Evolutionary conservation across 1,140 invertebrate genomes (phyloP).

Genomic region (Mizuhopecten yessoensis): DNA sequence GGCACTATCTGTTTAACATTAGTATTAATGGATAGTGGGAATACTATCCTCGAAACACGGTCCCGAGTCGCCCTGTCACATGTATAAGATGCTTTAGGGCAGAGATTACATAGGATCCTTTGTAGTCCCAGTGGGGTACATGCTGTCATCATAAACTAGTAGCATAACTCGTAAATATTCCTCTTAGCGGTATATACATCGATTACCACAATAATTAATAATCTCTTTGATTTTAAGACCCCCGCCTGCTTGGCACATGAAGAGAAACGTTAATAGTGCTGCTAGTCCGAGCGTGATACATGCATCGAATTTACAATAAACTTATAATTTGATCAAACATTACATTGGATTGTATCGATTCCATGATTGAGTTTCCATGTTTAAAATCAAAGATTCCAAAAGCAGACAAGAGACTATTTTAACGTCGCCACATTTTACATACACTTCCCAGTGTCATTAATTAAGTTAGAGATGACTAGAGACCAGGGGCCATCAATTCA

Average conservation of each 20-base stretch:
- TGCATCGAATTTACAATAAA: slow-evolving; percentile 29
- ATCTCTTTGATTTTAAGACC: not conserved
- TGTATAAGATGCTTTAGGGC: not conserved
- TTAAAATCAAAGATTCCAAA: slow-evolving; percentile 16
- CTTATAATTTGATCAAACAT: not conserved
- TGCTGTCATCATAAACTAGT: not conserved
- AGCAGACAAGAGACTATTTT: not conserved
- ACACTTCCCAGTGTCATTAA: not conserved
- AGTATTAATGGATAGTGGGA: not conserved
- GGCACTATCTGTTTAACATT: not conserved
- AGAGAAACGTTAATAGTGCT: not conserved
- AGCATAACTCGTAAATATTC: not conserved
- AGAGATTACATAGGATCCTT: not conserved
- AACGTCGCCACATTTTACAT: not conserved
- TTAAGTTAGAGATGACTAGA: slow-evolving; percentile 25
- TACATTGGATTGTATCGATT: not conserved
- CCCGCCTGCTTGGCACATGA: not conserved
- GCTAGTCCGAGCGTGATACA: not conserved
- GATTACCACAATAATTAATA: not conserved
- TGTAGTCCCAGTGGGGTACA: slow-evolving; percentile 8
- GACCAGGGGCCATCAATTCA: not conserved
- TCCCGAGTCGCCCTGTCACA: not conserved
- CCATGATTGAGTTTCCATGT: slow-evolving; percentile 3
- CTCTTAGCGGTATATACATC: not conserved
- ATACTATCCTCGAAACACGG: not conserved